phyloP scores from a whole-genome alignment of 2,113 vertebrate genomes.

The Motacilla alba region DNA sequence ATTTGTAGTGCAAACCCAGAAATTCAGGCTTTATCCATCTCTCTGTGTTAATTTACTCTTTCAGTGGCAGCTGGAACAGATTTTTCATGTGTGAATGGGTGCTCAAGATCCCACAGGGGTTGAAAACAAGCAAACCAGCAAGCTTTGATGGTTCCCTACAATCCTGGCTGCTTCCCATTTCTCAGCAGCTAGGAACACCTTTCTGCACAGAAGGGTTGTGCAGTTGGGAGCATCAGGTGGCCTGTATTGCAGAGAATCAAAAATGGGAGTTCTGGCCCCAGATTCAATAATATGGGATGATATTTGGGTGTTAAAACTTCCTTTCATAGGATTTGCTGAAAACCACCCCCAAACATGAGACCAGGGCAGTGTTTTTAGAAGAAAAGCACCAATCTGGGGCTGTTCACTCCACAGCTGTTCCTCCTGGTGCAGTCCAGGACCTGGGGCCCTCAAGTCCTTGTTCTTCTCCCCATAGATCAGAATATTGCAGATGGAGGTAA shows the following conservation, averaged over 20 bases:
- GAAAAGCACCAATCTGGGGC: not conserved
- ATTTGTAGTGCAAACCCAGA: not conserved
- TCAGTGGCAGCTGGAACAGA: rapidly evolving
- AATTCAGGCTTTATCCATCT: not conserved
- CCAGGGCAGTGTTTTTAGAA: not conserved
- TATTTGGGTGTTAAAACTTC: not conserved
- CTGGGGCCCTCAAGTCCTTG: not conserved
- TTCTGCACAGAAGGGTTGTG: not conserved
- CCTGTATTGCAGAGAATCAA: not conserved
- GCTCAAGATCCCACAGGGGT: not conserved
- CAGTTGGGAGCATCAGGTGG: not conserved
- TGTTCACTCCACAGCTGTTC: not conserved
- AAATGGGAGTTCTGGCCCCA: not conserved
- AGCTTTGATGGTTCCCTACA: not conserved
- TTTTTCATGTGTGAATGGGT: not conserved
- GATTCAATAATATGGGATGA: not conserved
- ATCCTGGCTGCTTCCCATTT: not conserved
- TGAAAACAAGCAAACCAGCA: not conserved
- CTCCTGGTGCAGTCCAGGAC: not conserved
- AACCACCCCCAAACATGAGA: not conserved
- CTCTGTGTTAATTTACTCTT: not conserved
- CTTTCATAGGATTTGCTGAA: not conserved
- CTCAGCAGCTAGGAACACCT: not conserved
- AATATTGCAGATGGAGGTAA: not conserved
- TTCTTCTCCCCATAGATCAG: not conserved